A percentile compares a stretch with the other conserved stretches of the same genome.
Evolutionary conservation across 2,888 invertebrate genomes (phyloP).

Genomic region (Pogonocherus hispidulus): DNA sequence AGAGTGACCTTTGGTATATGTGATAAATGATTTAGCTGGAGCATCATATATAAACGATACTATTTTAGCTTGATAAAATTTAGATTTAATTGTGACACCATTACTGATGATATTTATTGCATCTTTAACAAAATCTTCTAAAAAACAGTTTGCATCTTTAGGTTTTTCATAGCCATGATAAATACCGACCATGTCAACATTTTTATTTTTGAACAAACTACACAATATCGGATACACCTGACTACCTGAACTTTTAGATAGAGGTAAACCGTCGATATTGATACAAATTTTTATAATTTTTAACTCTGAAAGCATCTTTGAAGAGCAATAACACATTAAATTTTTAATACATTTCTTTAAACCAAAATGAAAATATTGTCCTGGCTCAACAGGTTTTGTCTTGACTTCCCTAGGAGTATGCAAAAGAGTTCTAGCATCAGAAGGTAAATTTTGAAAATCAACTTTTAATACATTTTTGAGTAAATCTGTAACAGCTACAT

Average conservation of each 20-base stretch:
- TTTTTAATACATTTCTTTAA: neutral
- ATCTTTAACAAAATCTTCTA: constrained; percentile 45
- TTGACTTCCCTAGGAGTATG: neutral
- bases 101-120: constrained; percentile 31
- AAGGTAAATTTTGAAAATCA: too few species aligned
- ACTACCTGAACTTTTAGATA: constrained; percentile 39
- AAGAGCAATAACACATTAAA: too few species aligned
- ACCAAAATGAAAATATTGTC: constrained; percentile 1
- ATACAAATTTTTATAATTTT: constrained; percentile 18
- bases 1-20: constrained; percentile 45
- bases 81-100: constrained; percentile 27
- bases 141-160: constrained; percentile 41
- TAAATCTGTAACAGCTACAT: too few species aligned
- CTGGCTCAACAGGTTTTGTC: neutral
- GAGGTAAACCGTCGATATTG: constrained; percentile 41
- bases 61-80: constrained; percentile 36
- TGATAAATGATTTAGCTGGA: constrained; percentile 42
- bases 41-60: constrained; percentile 18
- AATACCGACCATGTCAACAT: constrained; percentile 46
- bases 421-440: neutral
- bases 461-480: too few species aligned
- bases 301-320: too few species aligned
- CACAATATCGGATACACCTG: constrained; percentile 50
- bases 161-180: constrained; percentile 46
- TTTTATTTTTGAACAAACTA: constrained; percentile 36